Evolutionary conservation across 2,113 vertebrate species (phyloP), one percentile per base, ranked within the genome.

Genomic region (Lipotes vexillifer): DNA sequence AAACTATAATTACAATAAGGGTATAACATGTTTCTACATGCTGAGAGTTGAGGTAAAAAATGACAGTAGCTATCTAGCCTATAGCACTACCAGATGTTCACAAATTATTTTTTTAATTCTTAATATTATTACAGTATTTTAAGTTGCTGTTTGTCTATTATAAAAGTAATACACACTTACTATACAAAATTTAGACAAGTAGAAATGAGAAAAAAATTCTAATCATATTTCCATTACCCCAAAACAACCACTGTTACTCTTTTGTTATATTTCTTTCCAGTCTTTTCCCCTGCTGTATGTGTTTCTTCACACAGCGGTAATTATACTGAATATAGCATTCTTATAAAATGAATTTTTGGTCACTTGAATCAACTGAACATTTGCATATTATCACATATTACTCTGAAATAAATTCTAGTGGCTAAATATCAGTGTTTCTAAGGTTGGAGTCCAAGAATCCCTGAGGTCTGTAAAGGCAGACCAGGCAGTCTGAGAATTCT

Each of bases 161-260:
- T 96, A 98, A 98, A 98, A 98, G 97, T 98, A 98, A 98, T 97
- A 98, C 95, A 96, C 38, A 90, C 77, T 81, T 71, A 94, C 66
- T 77, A 90, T 61, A 95, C 10, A 93, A 97, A 97, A 96, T 86
- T 96, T 78, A 88, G 69, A 66, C 38, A 96, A 82, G 29, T 2
- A 96, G 59, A 88, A 97, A 94, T 84, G 59, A 66, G 27, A 66
- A 93, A 90, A 92, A 93, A 41, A 71, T 61, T 92, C 61, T 88
- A 44, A 69, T 75, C 31, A 44, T 18, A 95, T 81, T 93, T 93
- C 25, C 33, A 96, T 94, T 81, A 94, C 6, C 52, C 49, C 82
- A 87, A 97, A 97, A 74, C 71, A 57, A 93, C n/a, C 65, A 93
- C 59, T 82, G 17, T 87, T 91, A 90, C 86, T 96, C 57, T 95